These are phyloP conservation scores for Lordiphosa mommai DNA, from an alignment of 1,140 invertebrate species.

Conservation along the genomic window DNA sequence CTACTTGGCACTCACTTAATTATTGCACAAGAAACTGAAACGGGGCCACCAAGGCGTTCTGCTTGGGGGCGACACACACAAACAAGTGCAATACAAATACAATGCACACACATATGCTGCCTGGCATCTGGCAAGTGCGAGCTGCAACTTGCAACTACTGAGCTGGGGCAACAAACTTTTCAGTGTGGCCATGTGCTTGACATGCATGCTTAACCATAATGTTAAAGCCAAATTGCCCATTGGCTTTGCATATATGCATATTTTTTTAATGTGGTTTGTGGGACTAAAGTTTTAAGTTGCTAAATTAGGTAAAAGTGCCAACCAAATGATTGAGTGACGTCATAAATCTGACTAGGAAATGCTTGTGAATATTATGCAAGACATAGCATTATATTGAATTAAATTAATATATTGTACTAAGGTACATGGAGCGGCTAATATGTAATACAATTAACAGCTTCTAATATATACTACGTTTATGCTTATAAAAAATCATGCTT, in stretches of 20 bases:
- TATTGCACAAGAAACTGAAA: conserved; percentile 73
- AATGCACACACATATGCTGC: conserved; percentile 8
- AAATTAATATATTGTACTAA: too few species aligned
- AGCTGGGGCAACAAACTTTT: conserved; percentile 71
- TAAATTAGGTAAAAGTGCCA: too few species aligned
- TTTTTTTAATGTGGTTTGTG: not conserved
- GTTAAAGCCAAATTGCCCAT: conserved; percentile 57
- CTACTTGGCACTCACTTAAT: conserved; percentile 74
- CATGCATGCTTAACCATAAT: conserved; percentile 65
- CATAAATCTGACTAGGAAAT: too few species aligned
- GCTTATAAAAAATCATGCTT: too few species aligned
- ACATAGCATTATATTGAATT: too few species aligned
- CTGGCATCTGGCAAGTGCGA: conserved; percentile 15
- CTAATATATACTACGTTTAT: too few species aligned
- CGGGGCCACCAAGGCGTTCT: conserved; percentile 58
- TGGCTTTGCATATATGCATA: conserved; percentile 21
- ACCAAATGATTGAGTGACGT: too few species aligned
- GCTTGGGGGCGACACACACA: conserved; percentile 19
- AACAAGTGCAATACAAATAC: not conserved
- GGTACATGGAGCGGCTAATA: too few species aligned
- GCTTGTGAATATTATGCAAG: too few species aligned
- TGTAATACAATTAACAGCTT: too few species aligned
- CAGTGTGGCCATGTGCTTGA: conserved; percentile 66
- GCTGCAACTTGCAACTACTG: conserved; percentile 19
- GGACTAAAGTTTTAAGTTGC: too few species aligned